phyloP scores from a whole-genome alignment of 1,140 invertebrate species.

The Diorhabda carinulata region DNA sequence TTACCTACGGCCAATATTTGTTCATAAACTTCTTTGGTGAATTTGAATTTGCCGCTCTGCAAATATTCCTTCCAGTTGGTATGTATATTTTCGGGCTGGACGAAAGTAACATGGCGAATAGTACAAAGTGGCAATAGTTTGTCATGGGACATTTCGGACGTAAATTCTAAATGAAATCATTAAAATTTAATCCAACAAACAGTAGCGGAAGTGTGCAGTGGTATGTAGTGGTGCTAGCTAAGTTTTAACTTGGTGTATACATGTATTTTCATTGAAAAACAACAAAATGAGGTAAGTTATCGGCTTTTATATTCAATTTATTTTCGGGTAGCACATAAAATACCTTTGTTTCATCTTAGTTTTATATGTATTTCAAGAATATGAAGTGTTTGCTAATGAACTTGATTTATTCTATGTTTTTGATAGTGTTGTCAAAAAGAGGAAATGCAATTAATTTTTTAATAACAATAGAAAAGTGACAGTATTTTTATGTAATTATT shows the following conservation, averaged over 20 bases:
- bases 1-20: no score
- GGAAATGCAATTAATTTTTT: slow-evolving; percentile 14
- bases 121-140: slow-evolving; percentile 24
- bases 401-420: no score
- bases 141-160: slow-evolving; percentile 17
- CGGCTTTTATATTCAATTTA: slow-evolving; percentile 23
- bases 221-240: slow-evolving; percentile 27
- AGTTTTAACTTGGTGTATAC: slow-evolving; percentile 24
- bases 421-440: not conserved
- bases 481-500: slow-evolving; percentile 19
- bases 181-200: slow-evolving; percentile 21
- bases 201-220: slow-evolving; percentile 23
- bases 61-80: slow-evolving; percentile 1
- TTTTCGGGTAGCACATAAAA: not conserved
- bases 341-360: not conserved
- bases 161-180: slow-evolving; percentile 32
- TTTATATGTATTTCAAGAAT: no score
- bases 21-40: not conserved
- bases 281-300: slow-evolving; percentile 34
- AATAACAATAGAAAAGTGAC: slow-evolving; percentile 12
- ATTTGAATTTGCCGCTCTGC: slow-evolving; percentile 22
- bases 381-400: no score
- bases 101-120: slow-evolving; percentile 31
- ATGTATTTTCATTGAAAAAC: slow-evolving; percentile 33
- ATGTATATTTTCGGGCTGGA: slow-evolving; percentile 29